These are phyloP conservation scores for Callospermophilus lateralis DNA, from an alignment of 2,113 vertebrate species.

Conservation along the genomic window DNA sequence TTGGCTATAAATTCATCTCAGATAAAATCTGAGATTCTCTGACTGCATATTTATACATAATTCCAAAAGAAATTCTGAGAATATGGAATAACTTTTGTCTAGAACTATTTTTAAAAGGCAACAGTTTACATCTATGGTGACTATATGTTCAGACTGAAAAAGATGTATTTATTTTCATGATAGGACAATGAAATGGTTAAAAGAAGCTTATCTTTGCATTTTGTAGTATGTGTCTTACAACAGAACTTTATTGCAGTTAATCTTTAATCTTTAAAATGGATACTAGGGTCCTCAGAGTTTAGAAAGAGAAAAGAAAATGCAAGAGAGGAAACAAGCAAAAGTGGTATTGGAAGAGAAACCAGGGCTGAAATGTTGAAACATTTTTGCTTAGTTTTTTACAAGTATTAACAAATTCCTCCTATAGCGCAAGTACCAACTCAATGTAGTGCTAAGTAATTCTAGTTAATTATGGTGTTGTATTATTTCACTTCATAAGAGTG, in stretches of 20 bases:
- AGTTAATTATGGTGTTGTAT: not conserved
- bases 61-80: not conserved
- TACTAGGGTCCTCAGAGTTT: not conserved
- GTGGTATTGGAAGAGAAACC: not conserved
- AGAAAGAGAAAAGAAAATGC: not conserved
- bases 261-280: not conserved
- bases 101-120: not conserved
- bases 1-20: not conserved
- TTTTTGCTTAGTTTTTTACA: not conserved
- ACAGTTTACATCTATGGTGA: not conserved
- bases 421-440: not conserved
- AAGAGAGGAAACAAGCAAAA: not conserved
- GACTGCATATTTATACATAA: not conserved
- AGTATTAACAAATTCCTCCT: not conserved
- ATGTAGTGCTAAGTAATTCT: not conserved
- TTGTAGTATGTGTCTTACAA: not conserved
- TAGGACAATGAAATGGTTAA: not conserved
- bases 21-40: not conserved
- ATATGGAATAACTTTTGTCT: not conserved
- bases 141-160: not conserved
- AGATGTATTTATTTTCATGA: not conserved
- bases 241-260: not conserved
- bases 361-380: not conserved
- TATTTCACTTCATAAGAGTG: not conserved
- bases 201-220: not conserved